Conservation (phyloP, 1,140 invertebrate genomes). For the Proctacanthus coquilletti region DNA sequence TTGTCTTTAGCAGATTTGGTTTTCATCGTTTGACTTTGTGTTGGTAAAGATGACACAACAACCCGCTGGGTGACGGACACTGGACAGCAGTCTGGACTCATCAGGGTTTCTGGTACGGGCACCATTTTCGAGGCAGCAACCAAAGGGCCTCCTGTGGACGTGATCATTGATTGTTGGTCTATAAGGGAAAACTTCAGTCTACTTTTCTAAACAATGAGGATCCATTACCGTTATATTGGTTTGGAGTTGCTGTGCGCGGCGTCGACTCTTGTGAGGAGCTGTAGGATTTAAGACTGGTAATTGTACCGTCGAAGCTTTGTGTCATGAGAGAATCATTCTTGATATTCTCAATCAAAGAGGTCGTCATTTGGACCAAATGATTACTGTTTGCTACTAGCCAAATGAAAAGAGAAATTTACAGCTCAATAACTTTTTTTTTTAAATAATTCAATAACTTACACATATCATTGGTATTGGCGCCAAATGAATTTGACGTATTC, state of each 20-base stretch:
- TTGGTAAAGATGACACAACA: conserved; percentile 17
- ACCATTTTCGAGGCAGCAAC: conserved; percentile 70
- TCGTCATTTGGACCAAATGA: conserved; percentile 40
- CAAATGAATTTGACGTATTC: conserved; percentile 12
- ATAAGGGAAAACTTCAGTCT: conserved; percentile 3
- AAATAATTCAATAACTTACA: conserved; percentile 12
- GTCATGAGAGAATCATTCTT: conserved; percentile 40
- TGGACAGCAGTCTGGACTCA: conserved; percentile 64
- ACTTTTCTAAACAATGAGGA: background rate
- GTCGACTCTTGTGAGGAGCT: conserved; percentile 26
- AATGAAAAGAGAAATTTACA: too few relatives aligned
- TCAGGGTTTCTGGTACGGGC: conserved; percentile 67
- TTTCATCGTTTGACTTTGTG: conserved; percentile 18
- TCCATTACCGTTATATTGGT: conserved; percentile 24
- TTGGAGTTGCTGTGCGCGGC: conserved; percentile 24
- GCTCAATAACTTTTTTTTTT: conserved; percentile 1
- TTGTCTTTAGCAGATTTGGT: conserved; percentile 25
- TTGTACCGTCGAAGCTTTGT: conserved; percentile 43
- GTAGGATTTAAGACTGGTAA: conserved; percentile 32
- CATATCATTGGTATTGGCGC: conserved; percentile 15
- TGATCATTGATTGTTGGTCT: conserved; percentile 3
- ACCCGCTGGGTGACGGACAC: conserved; percentile 25
- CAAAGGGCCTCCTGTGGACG: conserved; percentile 34
- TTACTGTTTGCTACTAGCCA: conserved; percentile 18
- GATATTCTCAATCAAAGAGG: conserved; percentile 27